phyloP scores from a whole-genome alignment of 2,888 invertebrate species.

The Aphidoletes aphidimyza region DNA sequence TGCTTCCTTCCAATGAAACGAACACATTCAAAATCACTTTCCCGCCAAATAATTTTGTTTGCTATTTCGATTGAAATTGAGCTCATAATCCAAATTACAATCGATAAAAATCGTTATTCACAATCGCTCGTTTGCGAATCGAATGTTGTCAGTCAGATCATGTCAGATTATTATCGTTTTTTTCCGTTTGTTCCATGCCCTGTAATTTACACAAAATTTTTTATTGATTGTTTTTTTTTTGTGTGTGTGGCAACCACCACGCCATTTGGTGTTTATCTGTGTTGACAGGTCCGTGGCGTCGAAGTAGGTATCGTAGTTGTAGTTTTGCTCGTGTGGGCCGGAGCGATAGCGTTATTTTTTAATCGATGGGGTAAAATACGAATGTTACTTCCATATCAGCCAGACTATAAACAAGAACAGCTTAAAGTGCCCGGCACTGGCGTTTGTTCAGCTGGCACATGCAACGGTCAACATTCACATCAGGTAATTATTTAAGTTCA shows the following conservation, averaged over 20 bases:
- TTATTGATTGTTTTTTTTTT: not conserved
- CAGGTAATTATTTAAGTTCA: conserved; percentile 62
- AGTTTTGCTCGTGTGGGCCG: conserved; percentile 85
- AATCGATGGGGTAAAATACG: conserved; percentile 91
- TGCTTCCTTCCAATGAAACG: no score
- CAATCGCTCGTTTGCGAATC: no score
- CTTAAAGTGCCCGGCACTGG: conserved; percentile 82
- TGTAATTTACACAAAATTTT: conserved; percentile 56
- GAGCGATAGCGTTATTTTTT: conserved; percentile 87
- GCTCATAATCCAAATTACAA: no score
- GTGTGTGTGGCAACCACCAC: no score
- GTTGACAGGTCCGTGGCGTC: conserved; percentile 83
- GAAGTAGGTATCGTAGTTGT: conserved; percentile 89
- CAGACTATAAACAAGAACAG: conserved; percentile 89
- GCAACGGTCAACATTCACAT: conserved; percentile 70
- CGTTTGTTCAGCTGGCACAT: conserved; percentile 73
- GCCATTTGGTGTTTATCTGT: conserved; percentile 25
- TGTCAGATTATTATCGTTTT: not conserved
- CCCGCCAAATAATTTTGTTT: no score
- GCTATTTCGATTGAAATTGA: no score
- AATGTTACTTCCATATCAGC: conserved; percentile 91
- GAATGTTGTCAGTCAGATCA: no score
- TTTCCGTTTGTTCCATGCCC: not conserved
- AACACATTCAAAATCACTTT: no score
- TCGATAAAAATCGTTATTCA: no score